Evolutionary conservation across 2,797 vertebrate species (phyloP), one percentile per base, ranked within the genome.

Genomic region (Tiaroga cobitis): DNA sequence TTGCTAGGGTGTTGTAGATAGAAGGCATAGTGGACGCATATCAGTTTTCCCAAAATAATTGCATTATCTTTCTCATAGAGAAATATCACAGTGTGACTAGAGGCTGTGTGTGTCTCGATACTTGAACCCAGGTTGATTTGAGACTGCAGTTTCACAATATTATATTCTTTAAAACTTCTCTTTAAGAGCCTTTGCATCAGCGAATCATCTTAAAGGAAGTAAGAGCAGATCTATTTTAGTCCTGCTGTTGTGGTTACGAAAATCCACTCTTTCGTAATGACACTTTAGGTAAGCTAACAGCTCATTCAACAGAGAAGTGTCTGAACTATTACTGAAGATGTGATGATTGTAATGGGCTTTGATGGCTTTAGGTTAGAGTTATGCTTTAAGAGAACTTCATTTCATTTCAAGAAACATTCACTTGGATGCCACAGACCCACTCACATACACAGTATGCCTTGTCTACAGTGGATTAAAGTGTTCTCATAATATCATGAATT

Each of bases 341-440:
- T 49, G 70, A 34, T 65, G 41, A 75, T 65, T 83, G 32, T 49
- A 75, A 65, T 63, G 21, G 29, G 21, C 41, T 43, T 65, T 74
- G 43, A 74, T 76, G 32, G 74, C 37, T 61, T 8, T 18, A 65
- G 59, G n/a, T 79, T 39, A 63, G 39, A 65, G 16, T 26, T 46
- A 11, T 46, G 9, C 77, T 79, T 77, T 34, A 77, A 77, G 6
- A 39, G 51, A 13, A 5, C 32, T 56, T n/a, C 24, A 6, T 79
- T 54, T 10, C 8, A 26, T 77, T 15, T 39, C 24, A 8, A 37
- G 5, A 75, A 68, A 51, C 46, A 51, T 46, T 81, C 16, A 72
- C 51, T 49, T 49, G 15, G 46, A 49, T 1, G 15, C 21, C 56
- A 65, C 39, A 32, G 26, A 21, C 77, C 18, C 10, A 11, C 49